phyloP scores from a whole-genome alignment of 2,888 invertebrate genomes.

The Serrognathus titanus region DNA sequence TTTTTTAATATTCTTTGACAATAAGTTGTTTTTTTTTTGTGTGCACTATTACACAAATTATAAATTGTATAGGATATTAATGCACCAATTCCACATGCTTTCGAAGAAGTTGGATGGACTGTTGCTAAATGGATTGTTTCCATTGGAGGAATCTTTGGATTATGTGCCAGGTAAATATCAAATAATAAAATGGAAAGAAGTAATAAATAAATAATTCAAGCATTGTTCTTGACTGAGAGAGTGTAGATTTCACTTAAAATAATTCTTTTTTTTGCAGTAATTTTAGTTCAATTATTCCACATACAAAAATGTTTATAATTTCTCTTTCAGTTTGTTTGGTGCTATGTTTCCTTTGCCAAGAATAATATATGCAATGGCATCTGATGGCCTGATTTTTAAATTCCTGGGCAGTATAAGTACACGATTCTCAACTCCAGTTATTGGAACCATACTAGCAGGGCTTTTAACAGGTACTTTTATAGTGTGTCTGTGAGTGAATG shows the following conservation, averaged over 20 bases:
- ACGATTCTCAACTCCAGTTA: constrained; percentile 73
- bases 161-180: constrained; percentile 68
- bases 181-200: background rate
- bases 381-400: constrained; percentile 78
- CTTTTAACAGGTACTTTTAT: constrained; percentile 61
- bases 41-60: too few species aligned
- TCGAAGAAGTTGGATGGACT: constrained; percentile 68
- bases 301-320: too few species aligned
- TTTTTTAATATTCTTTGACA: too few species aligned
- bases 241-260: background rate
- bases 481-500: constrained; percentile 8
- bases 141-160: constrained; percentile 80
- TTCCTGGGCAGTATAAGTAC: constrained; percentile 70
- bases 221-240: background rate
- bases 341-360: constrained; percentile 84
- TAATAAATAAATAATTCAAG: background rate
- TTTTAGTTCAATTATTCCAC: too few species aligned
- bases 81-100: constrained; percentile 79
- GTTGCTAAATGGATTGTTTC: constrained; percentile 80
- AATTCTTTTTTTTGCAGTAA: too few species aligned
- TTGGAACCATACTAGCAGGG: constrained; percentile 74
- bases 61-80: constrained; percentile 57
- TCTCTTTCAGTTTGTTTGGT: constrained; percentile 65
- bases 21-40: constrained; percentile 24
- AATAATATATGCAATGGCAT: constrained; percentile 85